A percentile compares a stretch with the other conserved stretches of the same genome.
Evolutionary conservation across 2,113 vertebrate species (phyloP).

Genomic region (Otus sunia): DNA sequence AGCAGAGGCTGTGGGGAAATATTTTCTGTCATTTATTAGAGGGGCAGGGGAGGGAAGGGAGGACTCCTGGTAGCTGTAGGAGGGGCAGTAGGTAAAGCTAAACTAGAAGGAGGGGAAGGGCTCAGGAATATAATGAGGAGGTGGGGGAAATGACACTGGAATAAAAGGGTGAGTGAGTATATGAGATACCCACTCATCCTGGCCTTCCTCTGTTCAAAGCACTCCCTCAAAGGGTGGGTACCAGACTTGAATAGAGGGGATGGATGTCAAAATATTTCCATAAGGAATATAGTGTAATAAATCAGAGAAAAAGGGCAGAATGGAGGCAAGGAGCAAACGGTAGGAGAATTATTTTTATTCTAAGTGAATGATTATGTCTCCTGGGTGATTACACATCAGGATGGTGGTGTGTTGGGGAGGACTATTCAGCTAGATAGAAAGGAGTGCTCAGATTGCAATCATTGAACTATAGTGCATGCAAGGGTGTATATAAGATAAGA

Average conservation of each 20-base stretch:
- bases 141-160: conserved; percentile 61
- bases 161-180: conserved; percentile 53
- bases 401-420: neutral
- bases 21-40: conserved; percentile 1
- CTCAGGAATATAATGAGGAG: conserved; percentile 55
- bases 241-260: conserved; percentile 12
- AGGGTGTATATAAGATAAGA: neutral
- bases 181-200: conserved; percentile 30
- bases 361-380: conserved; percentile 57
- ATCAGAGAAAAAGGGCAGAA: conserved; percentile 57
- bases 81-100: conserved; percentile 15
- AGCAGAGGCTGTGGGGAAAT: neutral
- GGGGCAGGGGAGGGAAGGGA: neutral
- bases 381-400: conserved; percentile 33
- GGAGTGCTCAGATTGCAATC: neutral
- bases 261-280: conserved; percentile 63
- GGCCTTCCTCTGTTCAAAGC: conserved; percentile 54
- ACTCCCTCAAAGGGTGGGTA: conserved; percentile 47
- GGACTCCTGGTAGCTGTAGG: neutral
- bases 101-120: conserved; percentile 55
- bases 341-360: conserved; percentile 60
- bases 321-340: conserved; percentile 3
- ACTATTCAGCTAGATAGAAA: conserved; percentile 20
- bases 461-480: neutral
- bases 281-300: conserved; percentile 54